A percentile compares a stretch with the other conserved stretches of the same genome.
Conservation (phyloP, 2,888 invertebrate species). For the Plebejus argus region DNA sequence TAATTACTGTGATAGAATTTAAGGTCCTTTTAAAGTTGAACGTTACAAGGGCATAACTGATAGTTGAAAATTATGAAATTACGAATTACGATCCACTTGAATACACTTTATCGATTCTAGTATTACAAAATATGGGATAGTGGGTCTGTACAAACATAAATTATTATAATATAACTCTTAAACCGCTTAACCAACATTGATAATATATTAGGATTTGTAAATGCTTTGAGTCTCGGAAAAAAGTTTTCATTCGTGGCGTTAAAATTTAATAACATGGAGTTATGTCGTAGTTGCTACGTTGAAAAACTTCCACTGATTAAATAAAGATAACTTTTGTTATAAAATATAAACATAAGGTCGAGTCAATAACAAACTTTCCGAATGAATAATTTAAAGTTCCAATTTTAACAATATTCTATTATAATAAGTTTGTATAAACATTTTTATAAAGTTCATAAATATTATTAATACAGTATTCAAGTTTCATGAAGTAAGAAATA, state of each 20-base stretch:
- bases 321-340: not conserved
- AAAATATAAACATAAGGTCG: not conserved
- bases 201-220: too few relatives aligned
- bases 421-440: not conserved
- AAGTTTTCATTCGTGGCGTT: too few relatives aligned
- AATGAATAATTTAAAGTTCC: not conserved
- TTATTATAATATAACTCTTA: too few relatives aligned
- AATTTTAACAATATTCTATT: not conserved
- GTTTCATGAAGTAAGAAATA: slow-evolving; percentile 16
- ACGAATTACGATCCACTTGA: too few relatives aligned
- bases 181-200: too few relatives aligned
- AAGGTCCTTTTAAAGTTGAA: too few relatives aligned
- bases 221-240: too few relatives aligned
- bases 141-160: too few relatives aligned
- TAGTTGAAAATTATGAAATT: not conserved
- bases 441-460: slow-evolving; percentile 7
- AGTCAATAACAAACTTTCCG: not conserved
- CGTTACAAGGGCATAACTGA: not conserved
- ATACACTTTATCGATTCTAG: too few relatives aligned
- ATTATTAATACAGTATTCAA: not conserved
- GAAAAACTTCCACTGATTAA: not conserved
- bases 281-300: not conserved
- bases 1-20: too few relatives aligned
- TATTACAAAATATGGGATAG: too few relatives aligned
- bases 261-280: too few relatives aligned